Conservation (phyloP, 2,113 vertebrate species). For the Lucifuga dentata region DNA sequence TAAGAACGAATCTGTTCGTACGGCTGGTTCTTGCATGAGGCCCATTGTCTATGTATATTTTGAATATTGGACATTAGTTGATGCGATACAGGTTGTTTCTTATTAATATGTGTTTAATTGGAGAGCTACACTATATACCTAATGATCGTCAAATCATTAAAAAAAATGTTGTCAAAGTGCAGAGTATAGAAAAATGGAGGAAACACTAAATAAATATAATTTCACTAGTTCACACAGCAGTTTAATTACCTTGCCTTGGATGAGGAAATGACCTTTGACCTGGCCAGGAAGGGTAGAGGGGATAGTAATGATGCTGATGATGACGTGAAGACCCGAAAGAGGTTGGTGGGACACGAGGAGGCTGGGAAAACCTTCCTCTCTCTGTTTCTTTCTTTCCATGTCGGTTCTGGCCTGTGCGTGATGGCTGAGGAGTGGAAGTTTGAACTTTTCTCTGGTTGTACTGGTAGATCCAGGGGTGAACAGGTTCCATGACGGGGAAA, state of each 20-base stretch:
- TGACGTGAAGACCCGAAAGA: slow-evolving; percentile 62
- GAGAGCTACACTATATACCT: no score
- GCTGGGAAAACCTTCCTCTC: slow-evolving; percentile 24
- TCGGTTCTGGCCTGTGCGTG: slow-evolving; percentile 39
- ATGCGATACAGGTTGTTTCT: no score
- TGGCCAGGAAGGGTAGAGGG: slow-evolving; percentile 57
- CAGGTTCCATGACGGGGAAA: slow-evolving; percentile 58
- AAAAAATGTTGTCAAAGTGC: no score
- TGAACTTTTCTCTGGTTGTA: slow-evolving; percentile 53
- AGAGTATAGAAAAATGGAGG: not conserved
- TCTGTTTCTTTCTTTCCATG: slow-evolving; percentile 4
- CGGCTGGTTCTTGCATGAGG: no score
- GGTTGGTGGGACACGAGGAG: slow-evolving; percentile 58
- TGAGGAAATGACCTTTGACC: slow-evolving; percentile 54
- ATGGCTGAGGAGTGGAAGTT: slow-evolving; percentile 18
- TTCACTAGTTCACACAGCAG: no score
- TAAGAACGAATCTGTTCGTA: no score
- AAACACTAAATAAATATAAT: no score
- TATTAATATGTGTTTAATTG: no score
- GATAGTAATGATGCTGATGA: slow-evolving; percentile 40
- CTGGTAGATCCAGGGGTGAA: slow-evolving; percentile 80
- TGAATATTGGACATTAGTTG: no score
- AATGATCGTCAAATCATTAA: no score
- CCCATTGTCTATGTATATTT: no score
- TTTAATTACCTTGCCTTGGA: slow-evolving; percentile 59